Evolutionary conservation across 2,888 invertebrate genomes (phyloP).

Genomic region (Vanessa cardui): DNA sequence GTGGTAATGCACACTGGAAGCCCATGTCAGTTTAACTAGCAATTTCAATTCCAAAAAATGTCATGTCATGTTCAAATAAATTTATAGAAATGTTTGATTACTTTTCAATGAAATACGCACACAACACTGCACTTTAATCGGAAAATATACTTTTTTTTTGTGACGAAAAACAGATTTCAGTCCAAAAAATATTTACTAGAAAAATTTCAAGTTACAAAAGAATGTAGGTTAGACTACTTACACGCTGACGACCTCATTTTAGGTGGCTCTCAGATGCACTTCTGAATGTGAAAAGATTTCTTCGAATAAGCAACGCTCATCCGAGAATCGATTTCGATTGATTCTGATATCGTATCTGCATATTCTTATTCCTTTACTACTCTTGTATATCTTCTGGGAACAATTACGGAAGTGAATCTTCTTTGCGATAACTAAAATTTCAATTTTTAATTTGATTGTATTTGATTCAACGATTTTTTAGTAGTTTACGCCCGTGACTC

Average conservation of each 20-base stretch:
- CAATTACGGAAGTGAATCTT: too few species aligned
- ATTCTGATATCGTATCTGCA: slow-evolving; percentile 8
- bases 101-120: too few species aligned
- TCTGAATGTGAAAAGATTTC: slow-evolving; percentile 28
- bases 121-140: not conserved
- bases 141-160: not conserved
- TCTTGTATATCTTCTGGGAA: too few species aligned
- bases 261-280: slow-evolving; percentile 27
- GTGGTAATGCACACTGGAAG: too few species aligned
- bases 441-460: too few species aligned
- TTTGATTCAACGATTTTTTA: too few species aligned
- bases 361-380: not conserved
- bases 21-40: too few species aligned
- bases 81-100: too few species aligned
- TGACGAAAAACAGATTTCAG: not conserved
- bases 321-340: slow-evolving; percentile 19
- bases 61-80: too few species aligned
- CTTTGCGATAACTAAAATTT: too few species aligned
- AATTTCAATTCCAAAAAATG: too few species aligned
- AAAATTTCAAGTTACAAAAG: slow-evolving; percentile 25
- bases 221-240: slow-evolving; percentile 30
- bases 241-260: slow-evolving; percentile 28
- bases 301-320: slow-evolving; percentile 27
- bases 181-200: slow-evolving; percentile 11
- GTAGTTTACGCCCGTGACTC: too few species aligned